A percentile compares a stretch with the other conserved stretches of the same genome.
Evolutionary conservation across 2,888 invertebrate genomes (phyloP).

Genomic region (Escarpia spicata): DNA sequence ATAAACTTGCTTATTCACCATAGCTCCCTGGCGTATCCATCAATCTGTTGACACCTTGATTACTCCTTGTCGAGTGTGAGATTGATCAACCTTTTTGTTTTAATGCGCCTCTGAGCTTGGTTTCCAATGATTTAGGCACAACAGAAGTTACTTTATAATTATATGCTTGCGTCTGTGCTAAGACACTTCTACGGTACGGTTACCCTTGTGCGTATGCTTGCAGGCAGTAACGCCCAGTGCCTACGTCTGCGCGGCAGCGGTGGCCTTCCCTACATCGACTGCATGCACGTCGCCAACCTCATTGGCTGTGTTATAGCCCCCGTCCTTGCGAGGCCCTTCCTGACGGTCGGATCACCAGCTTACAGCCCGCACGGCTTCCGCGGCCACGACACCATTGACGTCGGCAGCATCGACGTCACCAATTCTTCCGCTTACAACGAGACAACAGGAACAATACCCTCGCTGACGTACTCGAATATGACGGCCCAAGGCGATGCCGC

Average conservation of each 20-base stretch:
- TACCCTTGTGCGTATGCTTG: background rate
- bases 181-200: background rate
- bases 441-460: background rate
- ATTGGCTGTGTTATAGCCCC: background rate
- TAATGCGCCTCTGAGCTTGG: too few species aligned
- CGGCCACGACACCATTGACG: background rate
- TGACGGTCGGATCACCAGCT: background rate
- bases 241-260: background rate
- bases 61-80: too few species aligned
- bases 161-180: too few species aligned
- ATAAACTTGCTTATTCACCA: too few species aligned
- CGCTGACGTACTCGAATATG: background rate
- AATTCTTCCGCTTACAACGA: background rate
- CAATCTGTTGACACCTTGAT: too few species aligned
- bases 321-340: background rate
- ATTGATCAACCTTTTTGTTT: too few species aligned
- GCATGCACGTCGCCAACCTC: background rate
- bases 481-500: background rate
- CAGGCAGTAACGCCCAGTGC: background rate
- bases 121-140: too few species aligned
- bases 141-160: too few species aligned
- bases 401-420: background rate
- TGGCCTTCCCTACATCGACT: background rate
- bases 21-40: too few species aligned
- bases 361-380: background rate